Evolutionary conservation across 2,113 vertebrate genomes (phyloP).

Genomic region (Rhipidura dahli): DNA sequence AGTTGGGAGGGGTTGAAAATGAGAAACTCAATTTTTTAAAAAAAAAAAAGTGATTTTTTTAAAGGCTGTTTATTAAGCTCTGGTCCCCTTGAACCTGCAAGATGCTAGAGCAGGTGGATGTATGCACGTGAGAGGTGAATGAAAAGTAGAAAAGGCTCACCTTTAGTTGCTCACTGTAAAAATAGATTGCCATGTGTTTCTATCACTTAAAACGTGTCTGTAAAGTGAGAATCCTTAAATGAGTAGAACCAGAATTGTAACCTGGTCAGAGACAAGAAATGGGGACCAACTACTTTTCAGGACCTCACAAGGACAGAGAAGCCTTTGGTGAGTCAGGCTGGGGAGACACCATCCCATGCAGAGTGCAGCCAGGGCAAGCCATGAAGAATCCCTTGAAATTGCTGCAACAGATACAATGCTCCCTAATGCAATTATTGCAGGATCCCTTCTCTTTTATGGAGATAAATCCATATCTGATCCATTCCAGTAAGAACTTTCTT

Average conservation of each 20-base stretch:
- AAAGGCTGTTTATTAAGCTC: neutral
- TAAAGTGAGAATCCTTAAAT: neutral
- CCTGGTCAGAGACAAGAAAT: neutral
- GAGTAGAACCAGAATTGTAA: neutral
- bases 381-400: neutral
- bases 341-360: neutral
- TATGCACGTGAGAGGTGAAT: neutral
- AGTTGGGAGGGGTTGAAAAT: neutral
- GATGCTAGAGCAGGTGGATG: neutral
- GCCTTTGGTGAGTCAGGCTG: neutral
- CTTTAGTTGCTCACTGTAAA: neutral
- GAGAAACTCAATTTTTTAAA: neutral
- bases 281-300: neutral
- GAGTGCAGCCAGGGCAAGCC: neutral
- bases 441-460: neutral
- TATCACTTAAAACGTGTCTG: neutral
- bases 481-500: neutral
- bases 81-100: neutral
- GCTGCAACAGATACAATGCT: neutral
- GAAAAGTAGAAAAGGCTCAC: neutral
- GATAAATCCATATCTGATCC: neutral
- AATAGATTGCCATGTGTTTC: neutral
- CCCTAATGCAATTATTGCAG: neutral
- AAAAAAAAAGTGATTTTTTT: neutral
- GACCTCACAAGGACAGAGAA: neutral